A percentile compares a stretch with the other conserved stretches of the same genome.
These are phyloP conservation scores for Xenops minutus DNA, from an alignment of 2,797 vertebrate species.

Conservation along the genomic window DNA sequence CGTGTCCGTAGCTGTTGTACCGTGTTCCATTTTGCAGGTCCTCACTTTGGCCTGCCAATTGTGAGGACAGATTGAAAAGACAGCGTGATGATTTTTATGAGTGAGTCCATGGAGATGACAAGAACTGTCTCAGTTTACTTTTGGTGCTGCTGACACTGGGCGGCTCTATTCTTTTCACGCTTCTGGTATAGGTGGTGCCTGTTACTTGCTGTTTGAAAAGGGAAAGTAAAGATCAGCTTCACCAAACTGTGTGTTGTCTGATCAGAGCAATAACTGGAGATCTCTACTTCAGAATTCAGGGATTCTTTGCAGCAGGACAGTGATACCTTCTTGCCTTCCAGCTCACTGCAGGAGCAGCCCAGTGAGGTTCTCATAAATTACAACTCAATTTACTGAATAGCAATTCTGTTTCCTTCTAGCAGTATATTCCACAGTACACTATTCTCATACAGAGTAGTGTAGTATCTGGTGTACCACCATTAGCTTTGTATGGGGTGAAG, in stretches of 20 bases:
- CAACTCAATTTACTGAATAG: background rate
- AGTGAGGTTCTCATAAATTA: background rate
- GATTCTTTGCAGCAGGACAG: background rate
- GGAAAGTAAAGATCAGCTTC: background rate
- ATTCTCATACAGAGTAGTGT: background rate
- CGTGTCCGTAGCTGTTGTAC: accelerated
- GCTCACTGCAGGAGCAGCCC: background rate
- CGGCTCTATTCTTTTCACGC: background rate
- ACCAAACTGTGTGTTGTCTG: background rate
- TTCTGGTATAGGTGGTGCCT: background rate
- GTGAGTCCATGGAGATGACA: background rate
- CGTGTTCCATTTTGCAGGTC: background rate
- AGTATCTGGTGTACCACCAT: background rate
- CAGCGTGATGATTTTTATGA: accelerated
- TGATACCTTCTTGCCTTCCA: background rate
- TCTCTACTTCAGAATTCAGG: background rate
- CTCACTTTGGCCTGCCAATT: background rate
- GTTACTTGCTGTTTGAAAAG: background rate
- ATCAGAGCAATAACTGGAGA: background rate
- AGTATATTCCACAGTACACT: background rate
- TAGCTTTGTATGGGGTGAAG: conserved; percentile 41
- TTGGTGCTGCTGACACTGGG: background rate
- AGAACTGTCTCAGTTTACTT: background rate
- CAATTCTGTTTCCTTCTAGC: background rate
- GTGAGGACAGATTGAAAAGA: background rate